Evolutionary conservation across 2,888 invertebrate genomes (phyloP), one percentile per base, ranked within the genome.

Genomic region (Pedicia rivosa): DNA sequence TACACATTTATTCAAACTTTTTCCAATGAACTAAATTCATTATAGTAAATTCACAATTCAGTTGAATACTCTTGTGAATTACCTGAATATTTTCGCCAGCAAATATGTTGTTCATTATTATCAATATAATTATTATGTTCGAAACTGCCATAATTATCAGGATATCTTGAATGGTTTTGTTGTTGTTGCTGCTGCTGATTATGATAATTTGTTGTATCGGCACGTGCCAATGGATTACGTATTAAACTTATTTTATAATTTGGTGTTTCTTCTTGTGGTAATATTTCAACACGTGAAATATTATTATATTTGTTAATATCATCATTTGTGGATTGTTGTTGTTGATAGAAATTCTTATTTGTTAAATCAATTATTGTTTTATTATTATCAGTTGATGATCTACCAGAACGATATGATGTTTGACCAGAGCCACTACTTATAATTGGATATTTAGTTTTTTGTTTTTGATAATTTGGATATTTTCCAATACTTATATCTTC

Each of bases 61-160:
- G 61, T 61, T 37, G 61, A 60, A 49, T 58, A 61, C 42, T 61
- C 61, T 46, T 59, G 56, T 36, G 59, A 52, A 48, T 58, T 60
- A 25, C 58, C 55, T 15, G 59, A 54, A 45, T 59, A 55, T 45
- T 58, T 65, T 40, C 66, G 58, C 58, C 68, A 66, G 51, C 68
- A 68, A 39, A 68, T 66, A 46, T 68, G 68, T 44, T 64, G 48
- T 2, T 46, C 46, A 16, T 25, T 32, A 22, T 28, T 30, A 20
- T 12, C 35, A 10, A 26, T 29, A n/a, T 22, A 13, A 37, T 28
- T 35, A 8, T 13, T 26, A 19, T 36, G 17, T 9, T 47, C 47
- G 2, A 49, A 46, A 38, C 48, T 51, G 7, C 49, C 48, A 38
- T 51, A 52, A 5, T 52, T 49, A 26, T 40, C 40, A 8, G 42